Base-by-base conservation (phyloP, 2,888 invertebrate genomes). In the Trichogramma evanescens region DNA sequence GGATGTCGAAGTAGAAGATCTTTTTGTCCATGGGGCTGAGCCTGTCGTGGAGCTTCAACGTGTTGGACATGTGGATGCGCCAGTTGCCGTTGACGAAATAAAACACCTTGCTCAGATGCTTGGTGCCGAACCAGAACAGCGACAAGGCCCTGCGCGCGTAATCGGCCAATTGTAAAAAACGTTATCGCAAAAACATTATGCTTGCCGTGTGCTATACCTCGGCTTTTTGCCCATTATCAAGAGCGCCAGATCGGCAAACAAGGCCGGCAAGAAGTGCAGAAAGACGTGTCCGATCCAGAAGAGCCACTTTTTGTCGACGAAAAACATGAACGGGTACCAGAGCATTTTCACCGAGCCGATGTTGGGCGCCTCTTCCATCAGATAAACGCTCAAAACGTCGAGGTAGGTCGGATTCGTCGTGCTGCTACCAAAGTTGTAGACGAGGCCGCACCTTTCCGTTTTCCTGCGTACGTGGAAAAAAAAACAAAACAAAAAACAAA, bases 381-480 rank as follows among this genome's bases (percentile, higher is more conserved):
- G 5, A 4, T n/a, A 6, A 1, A 42, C 3, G 10, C 56, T 59
- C 8, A 66, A 39, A 4, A 26, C 38, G n/a, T 43, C 13, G 1
- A 63, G 7, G 1, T 50, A 54, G 1, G 66, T 55, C 38, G 67
- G 66, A 73, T 93, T 93, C 65, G 89, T 83, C 2, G 82, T 81
- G 0, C 91, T 89, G 1, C 92, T 89, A 3, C 92, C 90, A 76
- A 87, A 91, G 79, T 95, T 95, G 80, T 89, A 94, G 50, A 94
- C 84, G 0, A 84, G 81, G 64, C 79, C 67, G 70, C 75, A 70
- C 68, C 61, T 61, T 1, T 59, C 59, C 4, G 51, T 45, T 60
- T 63, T 64, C 56, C 67, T 69, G 53, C 13, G 52, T 13, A 48
- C 8, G 4, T n/a, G 5, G 13, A 48, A 26, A 26, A 13, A 49